Conservation (phyloP, 1,140 invertebrate genomes). For the Maniola jurtina region DNA sequence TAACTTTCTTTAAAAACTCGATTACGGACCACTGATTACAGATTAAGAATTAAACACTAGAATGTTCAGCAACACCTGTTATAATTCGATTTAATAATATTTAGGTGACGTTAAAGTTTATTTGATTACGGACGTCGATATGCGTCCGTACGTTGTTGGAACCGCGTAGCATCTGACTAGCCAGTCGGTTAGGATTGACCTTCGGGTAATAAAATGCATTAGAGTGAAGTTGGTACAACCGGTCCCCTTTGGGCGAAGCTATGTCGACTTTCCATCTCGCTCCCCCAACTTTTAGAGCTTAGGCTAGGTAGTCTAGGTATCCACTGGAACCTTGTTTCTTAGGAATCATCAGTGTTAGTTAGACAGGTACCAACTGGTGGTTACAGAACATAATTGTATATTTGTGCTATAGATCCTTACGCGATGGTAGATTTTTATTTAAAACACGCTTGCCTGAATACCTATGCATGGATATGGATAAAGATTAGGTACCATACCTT, state of each 20-base stretch:
- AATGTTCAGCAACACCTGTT: slow-evolving; percentile 1
- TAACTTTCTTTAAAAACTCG: slow-evolving; percentile 1
- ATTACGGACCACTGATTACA: background rate
- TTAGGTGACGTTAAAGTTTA: slow-evolving; percentile 15
- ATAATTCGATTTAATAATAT: slow-evolving; percentile 9
- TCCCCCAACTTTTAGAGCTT: slow-evolving; percentile 13
- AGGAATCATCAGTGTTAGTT: background rate
- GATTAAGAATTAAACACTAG: background rate
- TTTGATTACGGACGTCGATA: slow-evolving; percentile 7
- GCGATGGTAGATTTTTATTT: too few species aligned
- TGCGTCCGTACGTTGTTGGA: slow-evolving; percentile 31
- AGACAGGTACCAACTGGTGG: too few species aligned
- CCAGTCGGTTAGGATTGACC: slow-evolving; percentile 43
- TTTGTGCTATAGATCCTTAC: too few species aligned
- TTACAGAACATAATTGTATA: too few species aligned
- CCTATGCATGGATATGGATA: too few species aligned
- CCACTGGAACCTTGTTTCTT: background rate
- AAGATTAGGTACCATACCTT: too few species aligned
- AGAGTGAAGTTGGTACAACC: slow-evolving; percentile 56
- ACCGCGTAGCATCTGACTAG: slow-evolving; percentile 38
- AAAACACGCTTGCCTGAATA: too few species aligned
- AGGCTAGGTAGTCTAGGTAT: slow-evolving; percentile 2
- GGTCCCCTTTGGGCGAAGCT: slow-evolving; percentile 35
- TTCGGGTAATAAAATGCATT: slow-evolving; percentile 60
- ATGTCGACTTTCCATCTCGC: slow-evolving; percentile 15